These are phyloP conservation scores for Gnathonemus longibarbis DNA, from an alignment of 2,113 vertebrate species.

Conservation along the genomic window DNA sequence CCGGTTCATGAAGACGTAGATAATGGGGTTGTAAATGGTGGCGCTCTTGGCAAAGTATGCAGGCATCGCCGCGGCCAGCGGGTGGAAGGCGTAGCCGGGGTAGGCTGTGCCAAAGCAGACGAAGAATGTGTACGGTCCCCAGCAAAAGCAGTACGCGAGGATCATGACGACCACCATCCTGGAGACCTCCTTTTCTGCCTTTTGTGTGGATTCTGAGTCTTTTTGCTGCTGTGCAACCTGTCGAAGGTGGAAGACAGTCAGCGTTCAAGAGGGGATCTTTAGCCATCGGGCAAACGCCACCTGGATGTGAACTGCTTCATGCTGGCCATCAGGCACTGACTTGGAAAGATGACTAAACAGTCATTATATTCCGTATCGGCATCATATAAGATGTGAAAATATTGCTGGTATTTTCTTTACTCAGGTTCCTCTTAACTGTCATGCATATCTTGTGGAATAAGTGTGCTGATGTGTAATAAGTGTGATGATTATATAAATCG, in stretches of 20 bases:
- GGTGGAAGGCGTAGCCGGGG: conserved; percentile 78
- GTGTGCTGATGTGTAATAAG: background rate
- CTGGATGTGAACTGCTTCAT: background rate
- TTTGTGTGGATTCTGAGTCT: conserved; percentile 83
- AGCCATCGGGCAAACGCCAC: background rate
- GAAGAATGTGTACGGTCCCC: conserved; percentile 76
- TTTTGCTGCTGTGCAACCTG: conserved; percentile 83
- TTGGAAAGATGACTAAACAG: background rate
- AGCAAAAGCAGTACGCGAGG: conserved; percentile 64
- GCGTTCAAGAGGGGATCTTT: background rate
- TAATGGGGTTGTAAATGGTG: conserved; percentile 83
- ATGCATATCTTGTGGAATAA: background rate
- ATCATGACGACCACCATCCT: conserved; percentile 85
- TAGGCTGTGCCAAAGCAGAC: conserved; percentile 73
- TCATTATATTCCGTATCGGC: background rate
- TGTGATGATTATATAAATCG: background rate
- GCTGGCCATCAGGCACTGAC: background rate
- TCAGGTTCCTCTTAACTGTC: background rate
- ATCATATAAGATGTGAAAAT: background rate
- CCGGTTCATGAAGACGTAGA: conserved; percentile 86
- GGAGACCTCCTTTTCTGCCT: conserved; percentile 79
- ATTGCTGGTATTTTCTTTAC: background rate
- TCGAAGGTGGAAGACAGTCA: conserved; percentile 9
- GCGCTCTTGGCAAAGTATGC: conserved; percentile 84
- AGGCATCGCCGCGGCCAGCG: conserved; percentile 63